Conservation (phyloP, 1,140 invertebrate species). For the Eumaeus atala region DNA sequence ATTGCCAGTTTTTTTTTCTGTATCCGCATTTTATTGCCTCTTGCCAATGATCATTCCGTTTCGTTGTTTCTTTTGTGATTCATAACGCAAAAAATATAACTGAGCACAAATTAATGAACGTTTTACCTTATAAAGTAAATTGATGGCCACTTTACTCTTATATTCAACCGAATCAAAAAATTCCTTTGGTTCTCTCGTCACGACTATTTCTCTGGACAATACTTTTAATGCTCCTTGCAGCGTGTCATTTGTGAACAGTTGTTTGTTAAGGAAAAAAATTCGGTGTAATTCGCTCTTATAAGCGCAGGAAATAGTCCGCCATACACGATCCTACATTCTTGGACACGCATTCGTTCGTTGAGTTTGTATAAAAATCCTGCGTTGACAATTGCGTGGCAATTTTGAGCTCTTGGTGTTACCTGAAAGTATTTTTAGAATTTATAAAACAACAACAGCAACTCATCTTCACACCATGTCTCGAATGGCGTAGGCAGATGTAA, state of each 20-base stretch:
- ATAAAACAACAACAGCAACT: too few relatives aligned
- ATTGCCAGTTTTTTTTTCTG: too few relatives aligned
- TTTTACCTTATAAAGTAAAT: conserved; percentile 78
- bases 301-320: conserved; percentile 81
- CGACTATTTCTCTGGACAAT: conserved; percentile 75
- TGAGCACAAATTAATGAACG: too few relatives aligned
- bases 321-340: conserved; percentile 60
- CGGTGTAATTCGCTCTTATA: conserved; percentile 73
- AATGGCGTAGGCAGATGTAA: too few relatives aligned
- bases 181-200: conserved; percentile 73
- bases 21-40: too few relatives aligned
- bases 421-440: conserved; percentile 21
- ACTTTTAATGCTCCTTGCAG: conserved; percentile 69
- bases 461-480: too few relatives aligned
- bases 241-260: conserved; percentile 63
- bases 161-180: conserved; percentile 76
- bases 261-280: conserved; percentile 73
- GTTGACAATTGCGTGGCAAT: conserved; percentile 41
- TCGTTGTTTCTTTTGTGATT: too few relatives aligned
- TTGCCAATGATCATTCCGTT: too few relatives aligned
- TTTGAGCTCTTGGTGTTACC: conserved; percentile 42
- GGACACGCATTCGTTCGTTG: conserved; percentile 19
- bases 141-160: conserved; percentile 73
- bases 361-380: conserved; percentile 43
- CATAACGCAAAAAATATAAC: too few relatives aligned